These are phyloP conservation scores for Papilio xuthus DNA, from an alignment of 1,140 invertebrate genomes.

Conservation along the genomic window DNA sequence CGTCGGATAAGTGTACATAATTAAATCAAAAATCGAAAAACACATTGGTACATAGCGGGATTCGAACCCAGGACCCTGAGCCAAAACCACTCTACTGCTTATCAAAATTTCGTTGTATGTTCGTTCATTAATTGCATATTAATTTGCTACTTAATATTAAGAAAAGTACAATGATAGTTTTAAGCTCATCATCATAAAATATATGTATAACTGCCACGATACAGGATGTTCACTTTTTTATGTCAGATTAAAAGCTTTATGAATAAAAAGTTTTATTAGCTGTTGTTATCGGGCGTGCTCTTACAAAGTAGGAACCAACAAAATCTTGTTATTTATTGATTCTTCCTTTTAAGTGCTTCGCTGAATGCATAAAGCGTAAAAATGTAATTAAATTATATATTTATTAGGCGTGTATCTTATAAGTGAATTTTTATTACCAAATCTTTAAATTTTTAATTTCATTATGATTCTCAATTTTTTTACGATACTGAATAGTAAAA, in stretches of 20 bases:
- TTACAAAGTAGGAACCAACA: constrained; percentile 5
- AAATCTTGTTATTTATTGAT: constrained; percentile 19
- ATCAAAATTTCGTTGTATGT: not conserved
- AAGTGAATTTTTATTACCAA: not conserved
- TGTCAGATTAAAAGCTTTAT: constrained; percentile 11
- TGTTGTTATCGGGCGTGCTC: not conserved
- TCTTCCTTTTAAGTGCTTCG: constrained; percentile 10
- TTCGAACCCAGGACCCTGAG: too few relatives aligned
- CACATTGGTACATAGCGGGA: too few relatives aligned
- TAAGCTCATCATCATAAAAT: not conserved
- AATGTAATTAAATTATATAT: constrained; percentile 5
- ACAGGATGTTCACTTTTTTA: constrained; percentile 6
- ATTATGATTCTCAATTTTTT: not conserved
- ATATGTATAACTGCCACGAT: not conserved
- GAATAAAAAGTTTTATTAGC: constrained; percentile 26
- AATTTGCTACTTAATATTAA: not conserved
- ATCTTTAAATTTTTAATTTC: not conserved
- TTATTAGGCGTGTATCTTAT: not conserved
- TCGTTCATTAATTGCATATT: not conserved
- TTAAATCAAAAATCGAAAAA: too few relatives aligned
- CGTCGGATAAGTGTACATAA: too few relatives aligned
- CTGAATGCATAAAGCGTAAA: constrained; percentile 10
- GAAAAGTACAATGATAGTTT: not conserved
- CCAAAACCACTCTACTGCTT: not conserved
- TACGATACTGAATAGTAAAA: not conserved